Conservation (phyloP, 1,140 invertebrate species). For the Drosophila azteca region DNA sequence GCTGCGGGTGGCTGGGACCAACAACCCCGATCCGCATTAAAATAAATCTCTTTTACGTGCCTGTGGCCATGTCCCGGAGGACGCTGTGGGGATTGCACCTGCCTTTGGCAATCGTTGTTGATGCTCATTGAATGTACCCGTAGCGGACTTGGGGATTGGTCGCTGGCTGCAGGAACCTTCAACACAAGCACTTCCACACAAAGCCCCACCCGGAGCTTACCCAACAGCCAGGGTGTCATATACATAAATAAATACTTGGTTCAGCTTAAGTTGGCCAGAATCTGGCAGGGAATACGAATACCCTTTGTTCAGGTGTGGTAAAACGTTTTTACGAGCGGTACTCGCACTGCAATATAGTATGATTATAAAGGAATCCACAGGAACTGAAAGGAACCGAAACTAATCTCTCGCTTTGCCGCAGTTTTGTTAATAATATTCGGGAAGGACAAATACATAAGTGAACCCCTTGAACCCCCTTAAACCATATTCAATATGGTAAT, state of each 20-base stretch:
- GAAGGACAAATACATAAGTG: too few relatives aligned
- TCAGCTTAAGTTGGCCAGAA: background rate
- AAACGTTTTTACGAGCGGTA: too few relatives aligned
- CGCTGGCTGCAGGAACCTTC: too few relatives aligned
- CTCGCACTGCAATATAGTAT: too few relatives aligned
- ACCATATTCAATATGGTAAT: too few relatives aligned
- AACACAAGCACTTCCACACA: too few relatives aligned
- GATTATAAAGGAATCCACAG: too few relatives aligned
- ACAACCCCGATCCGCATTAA: conserved; percentile 54
- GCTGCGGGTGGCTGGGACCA: conserved; percentile 1
- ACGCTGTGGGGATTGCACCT: conserved; percentile 27
- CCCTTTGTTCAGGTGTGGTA: too few relatives aligned
- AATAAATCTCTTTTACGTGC: conserved; percentile 71
- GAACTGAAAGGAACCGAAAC: too few relatives aligned
- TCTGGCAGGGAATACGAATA: background rate
- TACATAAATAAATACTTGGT: background rate
- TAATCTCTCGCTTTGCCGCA: too few relatives aligned
- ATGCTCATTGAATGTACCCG: conserved; percentile 56
- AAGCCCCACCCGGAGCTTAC: background rate
- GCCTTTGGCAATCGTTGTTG: conserved; percentile 40
- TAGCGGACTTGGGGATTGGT: conserved; percentile 2
- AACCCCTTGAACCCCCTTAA: too few relatives aligned
- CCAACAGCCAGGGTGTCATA: background rate
- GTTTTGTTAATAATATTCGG: too few relatives aligned
- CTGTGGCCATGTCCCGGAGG: conserved; percentile 23